phyloP scores from a whole-genome alignment of 2,797 vertebrate species.

The Enteromius treurensis region DNA sequence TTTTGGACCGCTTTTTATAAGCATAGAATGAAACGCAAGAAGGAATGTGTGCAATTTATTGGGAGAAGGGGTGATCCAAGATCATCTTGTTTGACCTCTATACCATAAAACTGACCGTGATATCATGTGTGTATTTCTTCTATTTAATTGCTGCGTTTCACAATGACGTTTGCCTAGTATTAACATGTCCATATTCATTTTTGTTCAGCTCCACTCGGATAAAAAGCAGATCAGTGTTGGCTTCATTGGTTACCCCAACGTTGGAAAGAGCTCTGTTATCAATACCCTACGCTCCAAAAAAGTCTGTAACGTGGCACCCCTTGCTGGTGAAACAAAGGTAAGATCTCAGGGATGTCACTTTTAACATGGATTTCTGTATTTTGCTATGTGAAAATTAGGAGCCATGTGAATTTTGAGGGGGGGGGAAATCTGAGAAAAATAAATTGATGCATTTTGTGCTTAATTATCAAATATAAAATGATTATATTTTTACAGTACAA shows the following conservation, averaged over 20 bases:
- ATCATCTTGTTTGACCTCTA: background rate
- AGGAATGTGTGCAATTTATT: constrained; percentile 1
- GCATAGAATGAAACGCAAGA: background rate
- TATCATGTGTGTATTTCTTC: constrained; percentile 17
- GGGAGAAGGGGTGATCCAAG: background rate
- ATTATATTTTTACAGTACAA: background rate
- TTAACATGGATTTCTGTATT: background rate
- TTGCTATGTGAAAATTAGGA: background rate
- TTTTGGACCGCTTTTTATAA: background rate
- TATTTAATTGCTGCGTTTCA: constrained; percentile 4
- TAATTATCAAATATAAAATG: background rate
- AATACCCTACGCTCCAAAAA: constrained; percentile 97
- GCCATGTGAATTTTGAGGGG: background rate
- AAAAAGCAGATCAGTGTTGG: constrained; percentile 99
- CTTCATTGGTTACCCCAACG: constrained; percentile 98
- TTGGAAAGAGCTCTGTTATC: constrained; percentile 98
- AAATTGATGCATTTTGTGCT: background rate
- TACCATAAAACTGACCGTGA: background rate
- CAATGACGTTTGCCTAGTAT: background rate
- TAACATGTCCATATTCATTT: constrained; percentile 26
- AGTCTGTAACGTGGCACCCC: constrained; percentile 96
- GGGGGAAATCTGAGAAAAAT: background rate
- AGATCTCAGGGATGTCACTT: background rate
- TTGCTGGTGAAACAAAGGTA: constrained; percentile 98
- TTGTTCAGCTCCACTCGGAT: constrained; percentile 91